A percentile compares a stretch with the other conserved stretches of the same genome.
Conservation (phyloP, 2,113 vertebrate species). For the Anser cygnoides region DNA sequence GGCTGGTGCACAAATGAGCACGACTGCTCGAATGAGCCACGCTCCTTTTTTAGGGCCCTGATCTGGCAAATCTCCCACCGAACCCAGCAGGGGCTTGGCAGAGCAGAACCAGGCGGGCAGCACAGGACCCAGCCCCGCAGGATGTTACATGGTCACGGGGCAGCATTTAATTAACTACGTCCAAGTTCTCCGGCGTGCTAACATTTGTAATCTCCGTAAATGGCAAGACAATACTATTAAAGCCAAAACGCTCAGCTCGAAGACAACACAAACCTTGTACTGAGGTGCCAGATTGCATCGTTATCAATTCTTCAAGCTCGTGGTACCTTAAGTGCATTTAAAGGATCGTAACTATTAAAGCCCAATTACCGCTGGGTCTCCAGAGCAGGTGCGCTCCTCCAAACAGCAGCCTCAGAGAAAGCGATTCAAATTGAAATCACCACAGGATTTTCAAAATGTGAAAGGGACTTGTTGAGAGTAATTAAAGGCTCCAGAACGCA, state of each 20-base stretch:
- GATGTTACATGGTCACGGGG: not conserved
- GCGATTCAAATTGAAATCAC: slow-evolving; percentile 39
- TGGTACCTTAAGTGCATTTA: slow-evolving; percentile 72
- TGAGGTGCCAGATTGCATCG: slow-evolving; percentile 33
- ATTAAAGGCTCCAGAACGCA: slow-evolving; percentile 42
- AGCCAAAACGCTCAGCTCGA: not conserved
- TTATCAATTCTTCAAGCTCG: slow-evolving; percentile 35
- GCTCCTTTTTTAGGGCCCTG: not conserved
- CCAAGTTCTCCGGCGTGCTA: not conserved
- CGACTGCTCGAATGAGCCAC: slow-evolving; percentile 1
- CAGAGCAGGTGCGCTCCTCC: slow-evolving; percentile 63
- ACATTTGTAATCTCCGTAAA: not conserved
- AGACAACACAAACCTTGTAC: not conserved
- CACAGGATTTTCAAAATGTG: slow-evolving; percentile 51
- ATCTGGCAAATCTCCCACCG: slow-evolving; percentile 31
- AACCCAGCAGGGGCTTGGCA: slow-evolving; percentile 10
- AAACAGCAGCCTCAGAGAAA: slow-evolving; percentile 49
- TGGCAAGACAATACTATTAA: not conserved
- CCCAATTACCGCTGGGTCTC: slow-evolving; percentile 49
- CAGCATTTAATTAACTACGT: not conserved
- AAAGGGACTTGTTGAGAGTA: slow-evolving; percentile 39
- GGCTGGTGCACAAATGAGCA: slow-evolving; percentile 19
- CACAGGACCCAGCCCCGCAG: not conserved
- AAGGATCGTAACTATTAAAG: slow-evolving; percentile 69
- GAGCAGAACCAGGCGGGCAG: not conserved